Conservation (phyloP, 2,113 vertebrate genomes). For the Geococcyx californianus region DNA sequence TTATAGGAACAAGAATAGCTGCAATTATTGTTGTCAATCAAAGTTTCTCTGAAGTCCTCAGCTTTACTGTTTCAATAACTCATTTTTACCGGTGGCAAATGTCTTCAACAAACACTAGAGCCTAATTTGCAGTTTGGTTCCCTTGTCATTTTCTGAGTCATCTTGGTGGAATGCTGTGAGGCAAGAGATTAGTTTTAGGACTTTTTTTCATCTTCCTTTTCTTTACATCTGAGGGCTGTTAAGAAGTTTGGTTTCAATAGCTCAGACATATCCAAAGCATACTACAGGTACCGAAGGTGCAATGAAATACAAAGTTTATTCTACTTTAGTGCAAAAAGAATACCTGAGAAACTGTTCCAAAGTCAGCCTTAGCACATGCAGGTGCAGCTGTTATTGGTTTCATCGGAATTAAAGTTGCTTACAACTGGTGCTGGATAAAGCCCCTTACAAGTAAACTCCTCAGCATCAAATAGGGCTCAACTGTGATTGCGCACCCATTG, state of each 20-base stretch:
- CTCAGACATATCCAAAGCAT: neutral
- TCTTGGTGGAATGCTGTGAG: constrained; percentile 41
- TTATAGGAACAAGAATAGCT: constrained; percentile 57
- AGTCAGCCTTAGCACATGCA: constrained; percentile 38
- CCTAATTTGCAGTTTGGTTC: constrained; percentile 62
- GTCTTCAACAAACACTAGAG: constrained; percentile 56
- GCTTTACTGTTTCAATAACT: constrained; percentile 64
- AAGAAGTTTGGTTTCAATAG: constrained; percentile 53
- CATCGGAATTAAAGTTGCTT: constrained; percentile 20
- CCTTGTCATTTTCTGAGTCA: constrained; percentile 63
- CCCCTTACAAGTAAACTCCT: neutral
- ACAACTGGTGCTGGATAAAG: constrained; percentile 1
- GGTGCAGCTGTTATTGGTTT: constrained; percentile 49
- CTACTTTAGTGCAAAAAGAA: constrained; percentile 39
- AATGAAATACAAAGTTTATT: constrained; percentile 50
- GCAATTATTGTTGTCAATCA: constrained; percentile 71
- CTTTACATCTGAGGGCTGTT: constrained; percentile 50
- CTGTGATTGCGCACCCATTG: neutral
- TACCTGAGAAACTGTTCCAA: constrained; percentile 19
- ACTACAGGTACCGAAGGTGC: neutral
- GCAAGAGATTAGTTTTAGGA: constrained; percentile 48
- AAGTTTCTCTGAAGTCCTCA: constrained; percentile 57
- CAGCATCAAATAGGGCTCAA: neutral
- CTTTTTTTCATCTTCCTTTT: constrained; percentile 36
- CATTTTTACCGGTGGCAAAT: constrained; percentile 52